Conservation (phyloP, 2,888 invertebrate genomes). For the Acanthococcus lagerstroemiae region DNA sequence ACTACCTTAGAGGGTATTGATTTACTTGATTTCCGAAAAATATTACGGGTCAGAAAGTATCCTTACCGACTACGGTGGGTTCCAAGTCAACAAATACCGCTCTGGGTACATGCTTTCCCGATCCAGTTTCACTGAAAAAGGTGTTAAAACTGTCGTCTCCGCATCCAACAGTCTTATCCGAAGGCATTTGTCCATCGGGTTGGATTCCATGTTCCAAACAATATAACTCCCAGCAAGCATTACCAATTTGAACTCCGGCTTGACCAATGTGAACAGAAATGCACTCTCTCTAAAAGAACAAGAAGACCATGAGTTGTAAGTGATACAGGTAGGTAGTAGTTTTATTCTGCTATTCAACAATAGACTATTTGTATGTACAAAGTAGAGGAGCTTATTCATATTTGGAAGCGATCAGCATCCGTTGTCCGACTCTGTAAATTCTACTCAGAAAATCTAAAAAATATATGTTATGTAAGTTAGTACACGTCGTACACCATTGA, state of each 20-base stretch:
- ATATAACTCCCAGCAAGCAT: slow-evolving; percentile 42
- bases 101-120: slow-evolving; percentile 52
- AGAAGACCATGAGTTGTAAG: not conserved
- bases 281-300: slow-evolving; percentile 41
- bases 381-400: not conserved
- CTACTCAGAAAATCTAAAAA: no score
- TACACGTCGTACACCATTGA: no score
- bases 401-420: no score
- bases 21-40: no score
- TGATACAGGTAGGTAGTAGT: not conserved
- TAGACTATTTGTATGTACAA: no score
- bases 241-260: slow-evolving; percentile 43
- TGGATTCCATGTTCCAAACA: slow-evolving; percentile 44
- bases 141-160: slow-evolving; percentile 45
- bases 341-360: no score
- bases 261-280: slow-evolving; percentile 45
- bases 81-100: slow-evolving; percentile 53
- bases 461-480: no score
- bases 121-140: slow-evolving; percentile 47
- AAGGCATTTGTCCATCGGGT: slow-evolving; percentile 47
- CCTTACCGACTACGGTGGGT: slow-evolving; percentile 50
- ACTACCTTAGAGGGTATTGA: no score
- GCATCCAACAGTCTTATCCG: slow-evolving; percentile 46
- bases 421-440: no score
- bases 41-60: no score